Conservation (phyloP, 2,113 vertebrate genomes). For the Vulpes ferrilata region DNA sequence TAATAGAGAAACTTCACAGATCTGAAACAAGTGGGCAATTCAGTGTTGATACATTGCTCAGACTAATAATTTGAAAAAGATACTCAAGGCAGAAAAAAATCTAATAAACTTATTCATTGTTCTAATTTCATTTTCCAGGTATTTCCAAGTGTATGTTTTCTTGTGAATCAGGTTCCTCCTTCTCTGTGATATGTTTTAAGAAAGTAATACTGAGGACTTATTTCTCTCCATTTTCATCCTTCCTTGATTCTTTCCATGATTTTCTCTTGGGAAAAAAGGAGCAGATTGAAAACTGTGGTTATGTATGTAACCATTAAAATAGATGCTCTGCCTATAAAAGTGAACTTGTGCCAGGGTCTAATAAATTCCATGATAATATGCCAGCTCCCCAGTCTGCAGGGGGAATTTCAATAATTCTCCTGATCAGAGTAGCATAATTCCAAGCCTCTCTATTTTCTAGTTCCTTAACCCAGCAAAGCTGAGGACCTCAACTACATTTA, state of each 20-base stretch:
- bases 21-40: not conserved
- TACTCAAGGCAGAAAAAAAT: not conserved
- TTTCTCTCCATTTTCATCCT: conserved; percentile 19
- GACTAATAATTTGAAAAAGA: conserved; percentile 12
- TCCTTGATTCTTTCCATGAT: conserved; percentile 51
- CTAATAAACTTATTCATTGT: not conserved
- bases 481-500: conserved; percentile 49
- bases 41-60: not conserved
- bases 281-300: conserved; percentile 82
- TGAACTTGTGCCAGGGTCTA: conserved; percentile 76
- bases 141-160: not conserved
- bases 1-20: conserved; percentile 5
- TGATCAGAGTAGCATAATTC: conserved; percentile 45
- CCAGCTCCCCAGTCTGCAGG: conserved; percentile 64
- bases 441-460: conserved; percentile 18
- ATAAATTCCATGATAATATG: conserved; percentile 84
- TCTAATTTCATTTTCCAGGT: conserved; percentile 49
- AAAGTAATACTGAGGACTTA: conserved; percentile 23
- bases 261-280: conserved; percentile 76
- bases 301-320: conserved; percentile 83
- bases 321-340: conserved; percentile 79
- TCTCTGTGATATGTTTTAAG: conserved; percentile 14
- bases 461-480: not conserved
- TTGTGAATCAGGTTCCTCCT: not conserved
- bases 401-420: conserved; percentile 67